phyloP scores from a whole-genome alignment of 1,140 invertebrate genomes.

The Drosophila melanica region DNA sequence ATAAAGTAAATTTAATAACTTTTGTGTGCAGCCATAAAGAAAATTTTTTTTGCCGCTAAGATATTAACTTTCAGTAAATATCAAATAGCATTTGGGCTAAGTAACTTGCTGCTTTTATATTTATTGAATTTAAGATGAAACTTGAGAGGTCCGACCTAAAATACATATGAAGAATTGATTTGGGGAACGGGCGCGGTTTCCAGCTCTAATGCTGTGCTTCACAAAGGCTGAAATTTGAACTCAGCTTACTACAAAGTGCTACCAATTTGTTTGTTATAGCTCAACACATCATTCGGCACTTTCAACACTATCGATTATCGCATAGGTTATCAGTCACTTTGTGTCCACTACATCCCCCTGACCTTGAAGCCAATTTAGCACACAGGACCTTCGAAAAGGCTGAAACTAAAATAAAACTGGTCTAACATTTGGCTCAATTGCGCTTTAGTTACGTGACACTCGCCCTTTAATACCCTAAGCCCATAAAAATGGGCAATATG shows the following conservation, averaged over 20 bases:
- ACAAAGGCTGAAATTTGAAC: conserved; percentile 45
- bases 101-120: conserved; percentile 52
- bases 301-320: conserved; percentile 60
- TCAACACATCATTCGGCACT: conserved; percentile 46
- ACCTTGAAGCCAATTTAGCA: conserved; percentile 9
- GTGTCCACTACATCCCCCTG: conserved; percentile 4
- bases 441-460: conserved; percentile 60
- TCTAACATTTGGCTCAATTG: conserved; percentile 64
- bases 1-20: not conserved
- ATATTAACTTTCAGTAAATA: conserved; percentile 51
- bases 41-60: conserved; percentile 8
- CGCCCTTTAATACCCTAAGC: not conserved
- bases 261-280: conserved; percentile 47
- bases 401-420: conserved; percentile 42
- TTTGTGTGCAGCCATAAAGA: not conserved
- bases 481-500: conserved; percentile 6
- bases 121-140: conserved; percentile 71
- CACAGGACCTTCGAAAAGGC: conserved; percentile 14
- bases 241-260: conserved; percentile 43
- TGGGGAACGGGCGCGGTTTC: not conserved
- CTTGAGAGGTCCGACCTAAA: conserved; percentile 20
- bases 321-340: conserved; percentile 71
- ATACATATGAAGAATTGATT: conserved; percentile 16
- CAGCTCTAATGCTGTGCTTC: not conserved
- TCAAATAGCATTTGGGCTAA: conserved; percentile 47